Base-by-base conservation (phyloP, 1,140 invertebrate genomes). In the Coenobita brevimanus region DNA sequence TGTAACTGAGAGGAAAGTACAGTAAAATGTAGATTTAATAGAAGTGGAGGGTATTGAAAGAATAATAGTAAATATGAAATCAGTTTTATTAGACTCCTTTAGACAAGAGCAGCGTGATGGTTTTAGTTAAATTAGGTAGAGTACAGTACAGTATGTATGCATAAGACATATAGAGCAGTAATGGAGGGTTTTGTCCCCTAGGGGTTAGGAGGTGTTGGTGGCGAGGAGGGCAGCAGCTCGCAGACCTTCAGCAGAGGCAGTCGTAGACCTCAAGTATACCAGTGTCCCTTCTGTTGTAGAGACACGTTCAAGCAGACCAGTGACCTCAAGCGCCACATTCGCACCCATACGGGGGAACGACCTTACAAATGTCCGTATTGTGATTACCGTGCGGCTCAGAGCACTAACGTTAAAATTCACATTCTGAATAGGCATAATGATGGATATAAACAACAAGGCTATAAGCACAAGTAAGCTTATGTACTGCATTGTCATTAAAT, bases 281-380 rank as follows among this genome's bases (percentile, higher is more conserved):
- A 76, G 69, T 85, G 82, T 76, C 82, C 82, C 82, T 85, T 85
- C 82, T 85, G 82, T 85, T 76, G 27, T 76, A 85, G 82, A 62
- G 71, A 69, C 36, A 85, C 82, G 73, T 85, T 85, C 82, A 85
- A 85, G 82, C 82, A 85, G 43, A 85, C 82, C 54, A 85, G 82
- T 85, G 82, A 85, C 82, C 82, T 85, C 41, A 85, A 85, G 60
- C 82, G 82, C n/a, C 82, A 85, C 41, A 85, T 85, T 75, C 82
- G 82, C 50, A 85, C 82, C 60, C 80, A 82, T 33, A 82, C 80
- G 17, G 80, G 80, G 43, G 80, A 82, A 64, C 67, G 80, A 62
- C 80, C 82, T 36, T 85, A 41, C 57, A 85, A 85, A 41, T 85
- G 82, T 36, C 82, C 82, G 27, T 76, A n/a, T 50, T 85, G 82